These are phyloP conservation scores for Ptychadena robeensis DNA, from an alignment of 2,797 vertebrate species.

Conservation along the genomic window DNA sequence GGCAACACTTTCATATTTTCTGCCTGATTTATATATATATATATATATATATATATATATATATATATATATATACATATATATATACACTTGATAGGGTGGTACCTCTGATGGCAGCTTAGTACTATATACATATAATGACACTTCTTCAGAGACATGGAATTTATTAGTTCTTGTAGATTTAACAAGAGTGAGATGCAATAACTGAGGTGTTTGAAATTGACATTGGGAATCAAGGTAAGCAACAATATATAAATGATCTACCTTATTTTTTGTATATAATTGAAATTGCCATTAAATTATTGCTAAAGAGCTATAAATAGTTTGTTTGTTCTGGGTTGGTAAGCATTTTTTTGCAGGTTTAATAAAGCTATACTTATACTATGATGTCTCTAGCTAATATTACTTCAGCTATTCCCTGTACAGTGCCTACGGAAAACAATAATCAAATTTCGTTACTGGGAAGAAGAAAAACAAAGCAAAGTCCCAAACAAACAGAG, in stretches of 20 bases:
- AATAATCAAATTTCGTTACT: conserved; percentile 47
- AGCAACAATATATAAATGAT: neutral
- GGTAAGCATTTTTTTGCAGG: neutral
- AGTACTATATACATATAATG: no score
- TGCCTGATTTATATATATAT: no score
- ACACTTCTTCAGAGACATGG: no score
- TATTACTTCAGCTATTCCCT: neutral
- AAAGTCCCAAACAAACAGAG: conserved; percentile 30
- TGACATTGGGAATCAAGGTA: no score
- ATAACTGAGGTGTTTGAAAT: no score
- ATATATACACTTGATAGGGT: no score
- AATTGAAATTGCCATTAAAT: neutral
- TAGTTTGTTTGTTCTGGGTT: neutral
- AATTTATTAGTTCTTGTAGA: no score
- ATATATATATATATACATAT: no score
- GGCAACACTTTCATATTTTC: no score
- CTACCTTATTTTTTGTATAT: neutral
- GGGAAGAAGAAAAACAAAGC: conserved; percentile 14
- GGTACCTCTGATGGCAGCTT: no score
- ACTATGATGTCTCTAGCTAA: neutral
- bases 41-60: no score
- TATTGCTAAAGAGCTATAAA: neutral
- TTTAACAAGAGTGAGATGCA: no score
- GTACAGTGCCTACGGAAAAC: conserved; percentile 8
- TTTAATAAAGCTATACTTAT: neutral